These are phyloP conservation scores for Steinernema feltiae DNA, from an alignment of 1,140 invertebrate species.

Conservation along the genomic window DNA sequence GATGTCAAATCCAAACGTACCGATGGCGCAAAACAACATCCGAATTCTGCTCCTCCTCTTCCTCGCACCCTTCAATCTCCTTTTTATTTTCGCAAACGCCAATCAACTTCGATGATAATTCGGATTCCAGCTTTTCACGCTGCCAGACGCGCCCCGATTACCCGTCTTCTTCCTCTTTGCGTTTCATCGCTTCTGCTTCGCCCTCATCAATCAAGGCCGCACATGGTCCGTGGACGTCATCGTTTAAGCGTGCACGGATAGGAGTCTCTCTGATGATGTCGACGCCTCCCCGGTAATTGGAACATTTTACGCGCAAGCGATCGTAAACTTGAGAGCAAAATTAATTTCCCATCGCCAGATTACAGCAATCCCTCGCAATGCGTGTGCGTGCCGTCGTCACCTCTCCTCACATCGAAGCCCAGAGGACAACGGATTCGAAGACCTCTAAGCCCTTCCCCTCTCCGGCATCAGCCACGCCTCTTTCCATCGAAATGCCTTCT, in stretches of 20 bases:
- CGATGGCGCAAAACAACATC: not conserved
- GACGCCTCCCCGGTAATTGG: not conserved
- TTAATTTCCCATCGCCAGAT: not conserved
- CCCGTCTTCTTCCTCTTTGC: not conserved
- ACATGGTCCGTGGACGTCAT: not conserved
- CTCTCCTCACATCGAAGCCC: not conserved
- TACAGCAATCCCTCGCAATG: not conserved
- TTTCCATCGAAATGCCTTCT: not conserved
- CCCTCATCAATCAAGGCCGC: constrained; percentile 3
- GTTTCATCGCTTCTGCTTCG: not conserved
- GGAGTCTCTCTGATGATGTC: not conserved
- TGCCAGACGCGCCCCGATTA: not conserved
- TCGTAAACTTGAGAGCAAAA: not conserved
- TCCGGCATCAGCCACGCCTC: not conserved
- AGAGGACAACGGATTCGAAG: not conserved
- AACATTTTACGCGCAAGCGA: not conserved
- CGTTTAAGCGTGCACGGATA: not conserved
- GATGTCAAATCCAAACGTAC: no score
- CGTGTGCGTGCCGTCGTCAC: not conserved
- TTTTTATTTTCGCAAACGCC: not conserved
- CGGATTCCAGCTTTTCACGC: not conserved
- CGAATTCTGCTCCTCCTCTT: not conserved
- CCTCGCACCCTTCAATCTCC: no score
- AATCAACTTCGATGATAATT: not conserved
- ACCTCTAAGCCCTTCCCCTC: not conserved